phyloP scores from a whole-genome alignment of 2,797 vertebrate genomes.

The Microctenopoma stevenorrisi region DNA sequence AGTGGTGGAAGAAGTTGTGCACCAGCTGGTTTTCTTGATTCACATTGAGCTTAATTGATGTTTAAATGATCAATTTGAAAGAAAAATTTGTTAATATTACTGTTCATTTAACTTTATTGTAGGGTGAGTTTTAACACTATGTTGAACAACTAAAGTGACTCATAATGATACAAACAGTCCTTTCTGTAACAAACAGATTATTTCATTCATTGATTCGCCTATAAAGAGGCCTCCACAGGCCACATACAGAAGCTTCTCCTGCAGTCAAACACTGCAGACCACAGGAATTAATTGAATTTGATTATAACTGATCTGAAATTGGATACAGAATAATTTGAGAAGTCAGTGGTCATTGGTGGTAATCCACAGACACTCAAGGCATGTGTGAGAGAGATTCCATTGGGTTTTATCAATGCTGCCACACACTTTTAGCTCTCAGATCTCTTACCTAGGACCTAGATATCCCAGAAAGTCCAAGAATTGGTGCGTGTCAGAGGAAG shows the following conservation, averaged over 20 bases:
- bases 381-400: conserved; percentile 10
- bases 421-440: conserved; percentile 12
- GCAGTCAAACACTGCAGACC: conserved; percentile 21
- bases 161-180: not conserved
- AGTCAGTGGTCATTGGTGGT: conserved; percentile 4
- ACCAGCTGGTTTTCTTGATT: not conserved
- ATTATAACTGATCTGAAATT: conserved; percentile 17
- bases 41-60: conserved; percentile 14
- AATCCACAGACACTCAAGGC: conserved; percentile 44
- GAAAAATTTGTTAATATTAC: not conserved
- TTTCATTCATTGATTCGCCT: conserved; percentile 31
- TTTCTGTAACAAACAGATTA: conserved; percentile 6
- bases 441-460: conserved; percentile 70
- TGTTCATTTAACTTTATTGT: too few species aligned
- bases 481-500: conserved; percentile 21
- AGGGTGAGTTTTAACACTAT: not conserved
- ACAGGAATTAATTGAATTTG: conserved; percentile 5
- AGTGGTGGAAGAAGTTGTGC: not conserved
- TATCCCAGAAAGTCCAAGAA: conserved; percentile 54
- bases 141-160: not conserved
- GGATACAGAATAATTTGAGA: conserved; percentile 36
- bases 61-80: not conserved
- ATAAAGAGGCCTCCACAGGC: conserved; percentile 5
- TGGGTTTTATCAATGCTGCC: not conserved
- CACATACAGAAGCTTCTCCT: not conserved